Percentiles rank a stretch among this genome's conserved stretches.
Conservation (phyloP, 2,113 vertebrate genomes). For the Grus americana region DNA sequence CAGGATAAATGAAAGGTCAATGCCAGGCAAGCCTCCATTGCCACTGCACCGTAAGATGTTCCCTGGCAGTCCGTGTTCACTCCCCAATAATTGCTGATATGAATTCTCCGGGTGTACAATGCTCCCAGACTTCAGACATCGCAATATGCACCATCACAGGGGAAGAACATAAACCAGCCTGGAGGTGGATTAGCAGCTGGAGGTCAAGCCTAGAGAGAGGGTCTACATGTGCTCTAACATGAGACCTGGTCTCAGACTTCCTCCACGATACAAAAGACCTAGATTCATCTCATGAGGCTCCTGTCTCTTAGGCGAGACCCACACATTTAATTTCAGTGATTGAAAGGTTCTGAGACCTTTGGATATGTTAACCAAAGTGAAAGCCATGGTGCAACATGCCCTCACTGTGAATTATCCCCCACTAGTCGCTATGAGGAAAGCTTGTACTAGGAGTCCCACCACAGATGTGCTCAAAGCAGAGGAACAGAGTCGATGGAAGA, state of each 20-base stretch:
- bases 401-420: not conserved
- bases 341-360: not conserved
- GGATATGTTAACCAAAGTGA: not conserved
- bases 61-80: not conserved
- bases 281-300: not conserved
- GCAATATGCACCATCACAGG: no score
- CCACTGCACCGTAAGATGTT: not conserved
- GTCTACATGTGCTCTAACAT: not conserved
- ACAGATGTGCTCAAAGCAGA: not conserved
- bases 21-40: not conserved
- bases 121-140: not conserved
- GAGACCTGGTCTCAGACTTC: not conserved
- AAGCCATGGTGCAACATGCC: not conserved
- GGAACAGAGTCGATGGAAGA: not conserved
- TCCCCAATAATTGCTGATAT: not conserved
- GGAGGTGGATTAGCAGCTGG: not conserved
- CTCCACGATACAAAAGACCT: not conserved
- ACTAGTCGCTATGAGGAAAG: rapidly evolving
- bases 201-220: not conserved
- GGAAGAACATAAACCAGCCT: not conserved
- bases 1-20: not conserved
- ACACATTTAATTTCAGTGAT: not conserved
- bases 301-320: not conserved
- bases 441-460: not conserved
- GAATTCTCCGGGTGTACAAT: not conserved